phyloP scores from a whole-genome alignment of 2,888 invertebrate genomes.

The Sphaeridia pumilis region DNA sequence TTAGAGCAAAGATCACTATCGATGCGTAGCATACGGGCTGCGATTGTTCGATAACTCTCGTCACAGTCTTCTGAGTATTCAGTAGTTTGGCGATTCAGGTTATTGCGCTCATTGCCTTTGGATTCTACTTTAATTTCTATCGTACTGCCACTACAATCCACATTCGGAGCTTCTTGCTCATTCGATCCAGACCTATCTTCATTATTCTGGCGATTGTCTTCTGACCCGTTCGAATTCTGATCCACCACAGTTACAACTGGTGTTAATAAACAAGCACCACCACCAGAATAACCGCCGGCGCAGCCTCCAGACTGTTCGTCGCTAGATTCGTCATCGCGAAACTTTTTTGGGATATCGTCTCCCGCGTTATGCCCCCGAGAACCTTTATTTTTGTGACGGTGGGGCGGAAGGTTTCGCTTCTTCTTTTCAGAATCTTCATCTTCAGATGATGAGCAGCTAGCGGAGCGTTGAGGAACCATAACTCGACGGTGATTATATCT shows the following conservation, averaged over 20 bases:
- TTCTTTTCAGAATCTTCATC: constrained; percentile 27
- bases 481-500: constrained; percentile 16
- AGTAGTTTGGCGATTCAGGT: not conserved
- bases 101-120: constrained; percentile 6
- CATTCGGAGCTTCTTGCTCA: too few relatives aligned
- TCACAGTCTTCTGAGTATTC: constrained; percentile 2
- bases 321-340: constrained; percentile 60
- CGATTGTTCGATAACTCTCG: constrained; percentile 5
- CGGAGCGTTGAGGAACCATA: constrained; percentile 21
- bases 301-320: constrained; percentile 59
- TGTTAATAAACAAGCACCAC: constrained; percentile 19
- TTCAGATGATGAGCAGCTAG: constrained; percentile 21
- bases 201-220: constrained; percentile 3
- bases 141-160: too few relatives aligned
- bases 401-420: constrained; percentile 11
- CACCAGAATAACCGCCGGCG: constrained; percentile 41
- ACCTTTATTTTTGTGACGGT: constrained; percentile 14
- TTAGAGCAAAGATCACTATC: constrained; percentile 12
- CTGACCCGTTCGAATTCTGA: constrained; percentile 9
- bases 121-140: too few relatives aligned
- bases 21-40: constrained; percentile 11
- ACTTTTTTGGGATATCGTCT: constrained; percentile 9
- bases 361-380: constrained; percentile 2
- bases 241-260: constrained; percentile 2
- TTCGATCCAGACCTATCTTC: not conserved